Evolutionary conservation across 1,140 invertebrate species (phyloP), one percentile per base, ranked within the genome.

Genomic region (Scaptomyza hsui): DNA sequence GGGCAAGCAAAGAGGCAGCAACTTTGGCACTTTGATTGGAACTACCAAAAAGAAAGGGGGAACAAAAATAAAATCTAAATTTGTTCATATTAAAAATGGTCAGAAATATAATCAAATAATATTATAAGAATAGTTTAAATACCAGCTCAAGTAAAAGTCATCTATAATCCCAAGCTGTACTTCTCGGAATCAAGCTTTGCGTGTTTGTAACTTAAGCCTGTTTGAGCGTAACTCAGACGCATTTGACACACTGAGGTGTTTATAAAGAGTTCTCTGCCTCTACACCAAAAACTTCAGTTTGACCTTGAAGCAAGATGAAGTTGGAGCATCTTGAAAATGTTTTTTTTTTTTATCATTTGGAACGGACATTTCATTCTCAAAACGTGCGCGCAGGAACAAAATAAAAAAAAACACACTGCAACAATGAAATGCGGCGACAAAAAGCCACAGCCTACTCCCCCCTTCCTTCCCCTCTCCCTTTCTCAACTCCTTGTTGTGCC

Each of bases 381-480:
- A 83, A 78, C 75, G 79, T 82, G 78, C 77, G 53, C 56, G 9
- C 5, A 29, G 26, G 26, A 55, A 53, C 41, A 45, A 48, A 24
- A 44, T n/a, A 7, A 16, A 24, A 57, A 59, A 39, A 35, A 47
- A 37, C 49, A 39, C n/a, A 60, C 41, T 85, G 81, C 81, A 85
- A 86, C 81, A 86, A 86, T 86, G 81, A 86, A 86, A 81, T 86
- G 81, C 77, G 81, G 81, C 81, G 81, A 85, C 82, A 86, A 88
- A 86, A 85, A 88, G 79, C 62, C 41, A 47, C 29, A 56, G 52
- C 35, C 48, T 9, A 4, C 42, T 39, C 19, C 45, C 16, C 16
- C 52, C 13, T 19, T 13, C 19, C 12, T 18, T 16, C 13, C 9
- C 16, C 13, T 0, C 9, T 7, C 55, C n/a, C 55, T 53, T 5